Percentiles rank a stretch among this genome's conserved stretches.
Conservation (phyloP, 2,888 invertebrate species). For the Folsomia manolachei region DNA sequence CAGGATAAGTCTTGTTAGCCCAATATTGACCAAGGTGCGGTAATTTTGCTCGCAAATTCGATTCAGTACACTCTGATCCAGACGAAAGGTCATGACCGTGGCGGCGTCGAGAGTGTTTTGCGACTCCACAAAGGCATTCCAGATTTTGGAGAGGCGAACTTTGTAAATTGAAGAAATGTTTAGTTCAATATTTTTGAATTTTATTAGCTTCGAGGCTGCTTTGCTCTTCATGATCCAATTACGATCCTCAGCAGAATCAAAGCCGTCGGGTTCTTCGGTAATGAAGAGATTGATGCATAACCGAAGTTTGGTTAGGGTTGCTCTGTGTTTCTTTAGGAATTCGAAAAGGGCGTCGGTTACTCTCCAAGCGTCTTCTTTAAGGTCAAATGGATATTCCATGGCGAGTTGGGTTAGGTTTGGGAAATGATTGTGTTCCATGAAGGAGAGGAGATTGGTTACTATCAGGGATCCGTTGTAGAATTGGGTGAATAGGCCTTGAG, state of each 20-base stretch:
- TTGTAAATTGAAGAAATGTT: constrained; percentile 23
- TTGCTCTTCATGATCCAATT: constrained; percentile 19
- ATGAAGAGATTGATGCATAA: constrained; percentile 26
- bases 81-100: constrained; percentile 18
- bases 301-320: constrained; percentile 5
- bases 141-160: constrained; percentile 23
- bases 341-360: constrained; percentile 12
- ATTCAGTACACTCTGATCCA: constrained; percentile 7
- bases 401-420: constrained; percentile 13
- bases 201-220: constrained; percentile 16
- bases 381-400: constrained; percentile 27
- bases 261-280: constrained; percentile 12
- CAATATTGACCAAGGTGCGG: not conserved
- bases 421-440: constrained; percentile 18
- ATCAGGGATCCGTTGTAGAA: constrained; percentile 13
- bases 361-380: constrained; percentile 16
- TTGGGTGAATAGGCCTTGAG: constrained; percentile 22
- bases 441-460: constrained; percentile 13
- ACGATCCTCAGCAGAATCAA: constrained; percentile 19
- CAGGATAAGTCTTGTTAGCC: constrained; percentile 22
- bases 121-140: constrained; percentile 24
- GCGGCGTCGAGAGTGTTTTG: constrained; percentile 18
- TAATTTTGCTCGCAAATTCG: constrained; percentile 21
- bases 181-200: constrained; percentile 24
- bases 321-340: constrained; percentile 18